phyloP scores from a whole-genome alignment of 2,113 vertebrate species.

The Cavia aperea region DNA sequence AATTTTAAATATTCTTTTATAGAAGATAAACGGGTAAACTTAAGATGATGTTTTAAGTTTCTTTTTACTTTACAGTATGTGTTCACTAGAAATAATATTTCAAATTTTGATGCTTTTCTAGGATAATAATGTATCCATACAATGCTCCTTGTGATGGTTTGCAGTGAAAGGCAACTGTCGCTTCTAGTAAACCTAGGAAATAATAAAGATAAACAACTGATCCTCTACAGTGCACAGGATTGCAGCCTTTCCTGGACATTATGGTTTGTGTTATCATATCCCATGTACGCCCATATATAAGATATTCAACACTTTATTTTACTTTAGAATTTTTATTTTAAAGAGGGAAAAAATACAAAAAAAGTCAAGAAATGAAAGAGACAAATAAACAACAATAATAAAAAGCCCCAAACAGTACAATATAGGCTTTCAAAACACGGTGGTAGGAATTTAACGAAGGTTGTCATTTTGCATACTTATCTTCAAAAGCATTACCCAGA shows the following conservation, averaged over 20 bases:
- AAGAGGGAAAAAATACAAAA: too few relatives aligned
- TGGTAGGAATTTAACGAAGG: too few relatives aligned
- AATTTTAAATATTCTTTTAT: slow-evolving; percentile 33
- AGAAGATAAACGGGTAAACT: not conserved
- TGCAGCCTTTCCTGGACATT: not conserved
- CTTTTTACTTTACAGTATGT: not conserved
- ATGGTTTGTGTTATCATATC: not conserved
- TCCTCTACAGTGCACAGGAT: not conserved
- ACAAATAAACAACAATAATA: too few relatives aligned
- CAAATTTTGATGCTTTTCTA: not conserved
- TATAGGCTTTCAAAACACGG: too few relatives aligned
- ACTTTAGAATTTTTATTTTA: too few relatives aligned
- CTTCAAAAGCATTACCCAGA: too few relatives aligned
- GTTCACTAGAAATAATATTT: not conserved
- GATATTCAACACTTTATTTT: not conserved
- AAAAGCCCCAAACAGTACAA: too few relatives aligned
- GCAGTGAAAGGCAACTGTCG: not conserved
- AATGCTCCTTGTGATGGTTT: not conserved
- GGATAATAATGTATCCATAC: not conserved
- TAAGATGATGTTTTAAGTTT: not conserved
- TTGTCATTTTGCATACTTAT: too few relatives aligned
- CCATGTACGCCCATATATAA: not conserved
- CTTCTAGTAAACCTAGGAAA: not conserved
- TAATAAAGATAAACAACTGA: not conserved
- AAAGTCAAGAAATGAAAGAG: too few relatives aligned